Percentiles rank a stretch among this genome's conserved stretches.
Evolutionary conservation across 2,113 vertebrate species (phyloP).

Genomic region (Cephalophus harveyi): DNA sequence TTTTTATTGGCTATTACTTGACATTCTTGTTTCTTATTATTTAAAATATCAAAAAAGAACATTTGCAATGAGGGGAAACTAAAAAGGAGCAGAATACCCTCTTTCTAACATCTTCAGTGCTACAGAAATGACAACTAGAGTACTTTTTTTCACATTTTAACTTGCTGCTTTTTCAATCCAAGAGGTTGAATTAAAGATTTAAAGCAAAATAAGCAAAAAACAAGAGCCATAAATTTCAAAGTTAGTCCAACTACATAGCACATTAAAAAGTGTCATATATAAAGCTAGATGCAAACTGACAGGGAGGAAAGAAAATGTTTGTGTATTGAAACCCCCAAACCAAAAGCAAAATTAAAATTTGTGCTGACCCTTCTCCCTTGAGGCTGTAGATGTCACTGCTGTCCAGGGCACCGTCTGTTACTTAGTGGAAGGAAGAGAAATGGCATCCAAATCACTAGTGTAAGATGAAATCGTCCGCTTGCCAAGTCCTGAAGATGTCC

Average conservation of each 20-base stretch:
- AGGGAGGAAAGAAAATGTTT: constrained; percentile 33
- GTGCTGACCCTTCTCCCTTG: constrained; percentile 74
- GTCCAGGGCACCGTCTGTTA: constrained; percentile 65
- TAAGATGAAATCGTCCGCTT: constrained; percentile 50
- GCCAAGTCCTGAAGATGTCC: constrained; percentile 42
- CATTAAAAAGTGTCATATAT: constrained; percentile 61
- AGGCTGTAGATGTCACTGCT: constrained; percentile 75
- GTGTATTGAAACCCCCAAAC: constrained; percentile 59
- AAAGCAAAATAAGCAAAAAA: constrained; percentile 52
- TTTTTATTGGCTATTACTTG: not conserved
- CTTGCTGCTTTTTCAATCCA: not conserved
- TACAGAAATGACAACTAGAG: constrained; percentile 7
- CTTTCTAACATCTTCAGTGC: not conserved
- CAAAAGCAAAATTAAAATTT: constrained; percentile 74
- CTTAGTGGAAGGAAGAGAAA: constrained; percentile 46
- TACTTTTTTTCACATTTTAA: constrained; percentile 37
- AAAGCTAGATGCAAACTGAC: constrained; percentile 66
- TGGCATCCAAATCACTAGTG: constrained; percentile 45
- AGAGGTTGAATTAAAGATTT: constrained; percentile 38
- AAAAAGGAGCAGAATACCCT: not conserved
- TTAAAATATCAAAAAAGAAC: constrained; percentile 43
- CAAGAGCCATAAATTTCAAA: constrained; percentile 52
- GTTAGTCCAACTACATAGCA: constrained; percentile 55
- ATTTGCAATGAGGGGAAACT: not conserved
- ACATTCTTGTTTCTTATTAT: constrained; percentile 2